Evolutionary conservation across 2,113 vertebrate genomes (phyloP).

Genomic region (Charadrius vociferus): DNA sequence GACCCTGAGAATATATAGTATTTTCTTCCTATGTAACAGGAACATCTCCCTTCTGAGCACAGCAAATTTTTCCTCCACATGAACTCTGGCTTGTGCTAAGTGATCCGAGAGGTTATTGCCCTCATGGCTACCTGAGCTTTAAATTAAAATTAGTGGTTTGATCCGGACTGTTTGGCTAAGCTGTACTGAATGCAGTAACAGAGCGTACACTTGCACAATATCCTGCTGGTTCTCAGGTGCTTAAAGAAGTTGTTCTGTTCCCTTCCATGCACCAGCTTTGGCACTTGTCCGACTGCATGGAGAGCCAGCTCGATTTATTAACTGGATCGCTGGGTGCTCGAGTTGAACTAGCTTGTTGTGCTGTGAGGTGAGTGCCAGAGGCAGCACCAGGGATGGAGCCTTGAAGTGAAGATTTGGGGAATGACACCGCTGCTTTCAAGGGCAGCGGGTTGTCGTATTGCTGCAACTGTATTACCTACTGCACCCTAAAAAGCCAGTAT

Average conservation of each 20-base stretch:
- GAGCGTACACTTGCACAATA: background rate
- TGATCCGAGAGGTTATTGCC: background rate
- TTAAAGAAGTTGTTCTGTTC: background rate
- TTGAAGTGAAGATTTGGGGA: background rate
- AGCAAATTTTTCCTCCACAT: background rate
- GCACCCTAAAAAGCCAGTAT: background rate
- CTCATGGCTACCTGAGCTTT: background rate
- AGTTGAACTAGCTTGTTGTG: background rate
- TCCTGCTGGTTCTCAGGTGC: background rate
- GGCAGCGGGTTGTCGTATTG: background rate
- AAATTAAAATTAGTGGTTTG: background rate
- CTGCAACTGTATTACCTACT: background rate
- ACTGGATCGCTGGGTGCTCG: background rate
- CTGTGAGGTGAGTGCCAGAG: background rate
- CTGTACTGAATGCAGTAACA: background rate
- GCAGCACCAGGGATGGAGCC: background rate
- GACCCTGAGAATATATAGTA: background rate
- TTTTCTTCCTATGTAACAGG: background rate
- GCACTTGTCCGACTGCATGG: background rate
- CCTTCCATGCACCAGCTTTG: background rate
- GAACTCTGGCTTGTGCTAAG: background rate
- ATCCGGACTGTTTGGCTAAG: background rate
- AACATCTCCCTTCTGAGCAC: background rate
- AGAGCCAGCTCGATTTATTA: background rate
- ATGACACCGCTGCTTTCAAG: accelerated